Percentiles rank a stretch among this genome's conserved stretches.
phyloP scores from a whole-genome alignment of 2,113 vertebrate species.

The Mastomys coucha region DNA sequence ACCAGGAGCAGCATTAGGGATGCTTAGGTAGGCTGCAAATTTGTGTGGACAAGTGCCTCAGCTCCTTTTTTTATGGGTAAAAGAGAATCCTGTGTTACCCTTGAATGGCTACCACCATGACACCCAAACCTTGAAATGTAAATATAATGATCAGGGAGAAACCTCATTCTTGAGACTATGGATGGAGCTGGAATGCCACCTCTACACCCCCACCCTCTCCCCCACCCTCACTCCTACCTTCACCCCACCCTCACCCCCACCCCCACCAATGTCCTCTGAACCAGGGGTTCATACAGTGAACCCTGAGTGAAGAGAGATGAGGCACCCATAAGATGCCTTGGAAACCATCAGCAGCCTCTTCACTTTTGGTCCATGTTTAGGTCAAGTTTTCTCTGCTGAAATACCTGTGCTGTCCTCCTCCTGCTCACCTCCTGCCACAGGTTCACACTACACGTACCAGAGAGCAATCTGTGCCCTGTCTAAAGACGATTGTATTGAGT shows the following conservation, averaged over 20 bases:
- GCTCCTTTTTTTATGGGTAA: not conserved
- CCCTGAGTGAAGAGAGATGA: not conserved
- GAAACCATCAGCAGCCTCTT: not conserved
- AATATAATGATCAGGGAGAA: not conserved
- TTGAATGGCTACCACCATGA: not conserved
- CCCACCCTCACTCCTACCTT: not conserved
- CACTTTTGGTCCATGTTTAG: not conserved
- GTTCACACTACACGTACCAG: not conserved
- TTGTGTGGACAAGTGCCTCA: not conserved
- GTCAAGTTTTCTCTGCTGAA: not conserved
- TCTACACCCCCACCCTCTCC: too few relatives aligned
- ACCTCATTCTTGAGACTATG: not conserved
- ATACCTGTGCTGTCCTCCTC: not conserved
- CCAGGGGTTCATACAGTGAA: not conserved
- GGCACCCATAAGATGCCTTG: not conserved
- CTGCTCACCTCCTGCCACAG: not conserved
- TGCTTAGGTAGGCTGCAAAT: not conserved
- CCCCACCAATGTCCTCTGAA: not conserved
- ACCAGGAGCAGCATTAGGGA: not conserved
- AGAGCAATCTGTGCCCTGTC: not conserved
- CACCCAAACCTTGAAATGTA: not conserved
- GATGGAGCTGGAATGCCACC: not conserved
- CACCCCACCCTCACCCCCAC: too few relatives aligned
- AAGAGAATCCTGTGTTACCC: not conserved
- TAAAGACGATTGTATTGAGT: not conserved